Evolutionary conservation across 2,797 vertebrate species (phyloP).

Genomic region (Chrosomus eos): DNA sequence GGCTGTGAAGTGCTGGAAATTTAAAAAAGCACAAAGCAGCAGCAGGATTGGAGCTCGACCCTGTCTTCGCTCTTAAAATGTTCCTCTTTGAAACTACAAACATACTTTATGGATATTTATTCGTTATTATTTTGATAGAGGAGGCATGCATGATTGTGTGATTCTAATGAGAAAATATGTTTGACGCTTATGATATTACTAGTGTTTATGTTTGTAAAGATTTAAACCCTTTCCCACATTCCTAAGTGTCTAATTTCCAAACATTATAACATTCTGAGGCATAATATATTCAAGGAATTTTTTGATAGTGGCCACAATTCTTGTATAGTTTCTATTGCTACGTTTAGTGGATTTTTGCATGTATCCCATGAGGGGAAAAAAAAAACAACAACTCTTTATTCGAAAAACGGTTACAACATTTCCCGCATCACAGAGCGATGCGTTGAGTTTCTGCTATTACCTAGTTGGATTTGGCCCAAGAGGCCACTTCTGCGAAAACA

Average conservation of each 20-base stretch:
- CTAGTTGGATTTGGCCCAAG: slow-evolving; percentile 22
- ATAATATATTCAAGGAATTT: slow-evolving; percentile 7
- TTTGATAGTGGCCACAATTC: not conserved
- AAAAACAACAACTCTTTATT: not conserved
- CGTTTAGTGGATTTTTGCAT: slow-evolving; percentile 3
- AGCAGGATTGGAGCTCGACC: slow-evolving; percentile 32
- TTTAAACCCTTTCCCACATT: not conserved
- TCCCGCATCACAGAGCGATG: not conserved
- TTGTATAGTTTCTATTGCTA: not conserved
- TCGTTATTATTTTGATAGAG: not conserved
- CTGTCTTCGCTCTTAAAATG: slow-evolving; percentile 20
- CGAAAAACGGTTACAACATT: not conserved
- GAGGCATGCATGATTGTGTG: not conserved
- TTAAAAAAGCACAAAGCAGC: slow-evolving; percentile 55
- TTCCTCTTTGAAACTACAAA: slow-evolving; percentile 44
- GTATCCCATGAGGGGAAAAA: not conserved
- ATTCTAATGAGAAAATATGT: not conserved
- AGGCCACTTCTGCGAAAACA: slow-evolving; percentile 62
- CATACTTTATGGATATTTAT: not conserved
- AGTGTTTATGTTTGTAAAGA: not conserved
- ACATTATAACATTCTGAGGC: not conserved
- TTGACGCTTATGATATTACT: not conserved
- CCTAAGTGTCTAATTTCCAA: not conserved
- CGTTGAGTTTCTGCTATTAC: slow-evolving; percentile 18
- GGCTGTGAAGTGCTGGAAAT: slow-evolving; percentile 55